These are phyloP conservation scores for Parnassius glacialis DNA, from an alignment of 2,888 invertebrate genomes.

Conservation along the genomic window DNA sequence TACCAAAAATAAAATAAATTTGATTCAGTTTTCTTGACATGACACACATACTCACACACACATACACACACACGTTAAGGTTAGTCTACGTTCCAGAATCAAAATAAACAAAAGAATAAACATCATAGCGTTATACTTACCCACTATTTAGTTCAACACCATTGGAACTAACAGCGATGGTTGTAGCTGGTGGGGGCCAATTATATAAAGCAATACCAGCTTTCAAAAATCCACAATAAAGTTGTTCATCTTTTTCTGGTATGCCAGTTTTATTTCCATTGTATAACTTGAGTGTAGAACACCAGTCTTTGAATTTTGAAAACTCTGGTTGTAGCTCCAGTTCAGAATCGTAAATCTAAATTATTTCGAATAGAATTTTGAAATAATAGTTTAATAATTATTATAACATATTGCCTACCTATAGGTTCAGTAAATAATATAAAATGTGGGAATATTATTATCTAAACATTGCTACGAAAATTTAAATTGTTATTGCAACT, in stretches of 20 bases:
- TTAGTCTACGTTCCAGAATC: too few species aligned
- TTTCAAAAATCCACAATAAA: conserved; percentile 56
- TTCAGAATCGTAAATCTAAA: conserved; percentile 82
- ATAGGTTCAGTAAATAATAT: too few species aligned
- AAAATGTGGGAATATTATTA: too few species aligned
- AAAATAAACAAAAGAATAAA: conserved; percentile 1
- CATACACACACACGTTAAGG: too few species aligned
- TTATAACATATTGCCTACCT: too few species aligned
- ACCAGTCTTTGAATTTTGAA: conserved; percentile 83
- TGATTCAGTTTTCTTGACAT: too few species aligned
- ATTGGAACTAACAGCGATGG: conserved; percentile 66
- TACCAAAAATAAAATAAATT: too few species aligned
- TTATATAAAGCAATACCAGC: conserved; percentile 81
- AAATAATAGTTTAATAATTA: too few species aligned
- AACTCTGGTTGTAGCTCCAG: conserved; percentile 85
- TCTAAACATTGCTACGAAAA: too few species aligned
- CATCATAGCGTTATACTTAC: conserved; percentile 35
- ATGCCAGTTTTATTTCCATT: conserved; percentile 77
- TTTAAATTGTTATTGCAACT: too few species aligned
- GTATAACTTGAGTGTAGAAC: conserved; percentile 82
- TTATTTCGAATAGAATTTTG: too few species aligned
- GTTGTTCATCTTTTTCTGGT: conserved; percentile 63
- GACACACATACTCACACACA: too few species aligned
- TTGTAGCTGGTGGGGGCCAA: conserved; percentile 82
- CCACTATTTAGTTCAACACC: conserved; percentile 81